Conservation (phyloP, 2,888 invertebrate species). For the Drosophila neutralis region DNA sequence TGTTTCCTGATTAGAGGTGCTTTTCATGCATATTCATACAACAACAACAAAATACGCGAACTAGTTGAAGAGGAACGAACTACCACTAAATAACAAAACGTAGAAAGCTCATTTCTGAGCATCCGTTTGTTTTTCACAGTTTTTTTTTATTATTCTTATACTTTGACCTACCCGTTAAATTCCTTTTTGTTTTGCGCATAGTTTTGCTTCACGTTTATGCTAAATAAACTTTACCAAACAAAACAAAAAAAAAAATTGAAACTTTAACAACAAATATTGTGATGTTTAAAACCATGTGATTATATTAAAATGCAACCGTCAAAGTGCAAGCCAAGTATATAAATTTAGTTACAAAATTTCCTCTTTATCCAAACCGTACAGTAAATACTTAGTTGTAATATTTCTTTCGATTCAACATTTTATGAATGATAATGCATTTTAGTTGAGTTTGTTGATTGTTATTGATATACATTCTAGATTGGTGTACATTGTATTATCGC, state of each 20-base stretch:
- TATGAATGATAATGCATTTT: constrained; percentile 78
- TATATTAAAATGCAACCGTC: constrained; percentile 59
- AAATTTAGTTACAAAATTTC: constrained; percentile 83
- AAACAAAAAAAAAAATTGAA: constrained; percentile 35
- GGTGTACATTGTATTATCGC: constrained; percentile 67
- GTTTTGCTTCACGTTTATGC: constrained; percentile 66
- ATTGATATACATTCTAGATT: constrained; percentile 61
- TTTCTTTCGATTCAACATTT: constrained; percentile 73
- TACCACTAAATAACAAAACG: not conserved
- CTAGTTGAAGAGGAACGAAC: constrained; percentile 9
- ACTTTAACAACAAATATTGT: constrained; percentile 52
- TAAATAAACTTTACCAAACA: constrained; percentile 38
- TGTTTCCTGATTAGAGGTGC: constrained; percentile 49
- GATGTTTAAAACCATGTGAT: constrained; percentile 56
- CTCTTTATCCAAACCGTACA: constrained; percentile 83
- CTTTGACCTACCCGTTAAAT: constrained; percentile 31
- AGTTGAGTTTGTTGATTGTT: constrained; percentile 79
- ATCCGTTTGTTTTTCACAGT: constrained; percentile 12
- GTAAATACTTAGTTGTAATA: constrained; percentile 81
- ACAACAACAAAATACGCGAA: constrained; percentile 4
- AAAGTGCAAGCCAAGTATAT: constrained; percentile 77
- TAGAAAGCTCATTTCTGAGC: constrained; percentile 26
- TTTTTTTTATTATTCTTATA: constrained; percentile 17
- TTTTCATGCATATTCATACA: constrained; percentile 69
- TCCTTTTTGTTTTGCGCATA: constrained; percentile 51